Evolutionary conservation across 2,113 vertebrate genomes (phyloP), one percentile per base, ranked within the genome.

Genomic region (Megaleporinus macrocephalus): DNA sequence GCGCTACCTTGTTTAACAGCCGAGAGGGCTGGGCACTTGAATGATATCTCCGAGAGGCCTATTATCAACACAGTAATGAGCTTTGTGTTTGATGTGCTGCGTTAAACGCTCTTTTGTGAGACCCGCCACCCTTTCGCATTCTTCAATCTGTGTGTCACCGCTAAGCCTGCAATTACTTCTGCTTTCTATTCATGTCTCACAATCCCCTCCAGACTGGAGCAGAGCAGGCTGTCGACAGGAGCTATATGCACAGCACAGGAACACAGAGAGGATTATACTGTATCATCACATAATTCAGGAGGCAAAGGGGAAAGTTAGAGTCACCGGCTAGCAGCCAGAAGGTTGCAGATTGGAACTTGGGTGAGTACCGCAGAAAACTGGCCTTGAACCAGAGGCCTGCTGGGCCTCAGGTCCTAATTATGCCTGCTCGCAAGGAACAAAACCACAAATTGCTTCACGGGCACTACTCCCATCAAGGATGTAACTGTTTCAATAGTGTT

Each of bases 121-220:
- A 59, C 65, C 47, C 78, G 41, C 24, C 63, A 44, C 47, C 72
- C 69, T 83, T 84, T 90, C 80, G 69, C 86, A 92, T 93, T 90
- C 89, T 82, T 90, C 44, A 2, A 79, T 81, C 86, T 62, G 72
- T 88, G 78, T 86, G 90, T 92, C 90, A 91, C 84, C 12, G 30
- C n/a, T 61, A 81, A 92, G 83, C 83, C 87, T 85, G 79, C 89
- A 93, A 93, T 93, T 92, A 91, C 79, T 84, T 84, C 68, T 49
- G 51, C 73, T 70, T 79, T 70, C 53, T 63, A 78, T 82, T 85
- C 41, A 59, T 26, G 41, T 80, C 77, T 87, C 71, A 90, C 86
- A 90, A 85, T 90, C 85, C 77, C 79, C 73, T 86, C 84, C 89
- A 90, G 83, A 89, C 87, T 76, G 62, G 33, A 27, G 29, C 79